Evolutionary conservation across 2,797 vertebrate genomes (phyloP).

Genomic region (Threskiornis aethiopicus): DNA sequence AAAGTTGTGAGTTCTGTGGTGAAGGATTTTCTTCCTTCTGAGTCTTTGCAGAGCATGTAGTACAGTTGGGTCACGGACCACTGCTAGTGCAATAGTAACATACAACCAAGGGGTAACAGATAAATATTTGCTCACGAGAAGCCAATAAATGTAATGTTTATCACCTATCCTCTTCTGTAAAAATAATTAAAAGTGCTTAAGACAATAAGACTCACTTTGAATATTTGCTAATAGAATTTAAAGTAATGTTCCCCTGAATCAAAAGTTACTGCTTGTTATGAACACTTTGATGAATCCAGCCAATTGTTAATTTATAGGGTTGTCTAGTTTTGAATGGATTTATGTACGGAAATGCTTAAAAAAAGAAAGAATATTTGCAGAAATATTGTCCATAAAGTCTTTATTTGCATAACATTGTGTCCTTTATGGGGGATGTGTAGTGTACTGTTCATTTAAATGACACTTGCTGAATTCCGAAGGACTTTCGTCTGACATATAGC

Average conservation of each 20-base stretch:
- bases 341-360: neutral
- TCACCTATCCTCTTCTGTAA: neutral
- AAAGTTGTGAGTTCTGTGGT: neutral
- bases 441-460: neutral
- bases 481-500: neutral
- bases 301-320: neutral
- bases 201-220: neutral
- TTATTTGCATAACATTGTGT: neutral
- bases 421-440: neutral
- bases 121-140: neutral
- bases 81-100: neutral
- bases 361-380: neutral
- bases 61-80: neutral
- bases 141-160: neutral
- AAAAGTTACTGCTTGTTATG: neutral
- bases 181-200: neutral
- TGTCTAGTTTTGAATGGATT: neutral
- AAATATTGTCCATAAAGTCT: neutral
- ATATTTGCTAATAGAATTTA: neutral
- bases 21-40: neutral
- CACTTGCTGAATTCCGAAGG: conserved; percentile 5
- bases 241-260: neutral
- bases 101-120: neutral
- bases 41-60: fast-evolving
- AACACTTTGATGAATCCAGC: neutral